Conservation (phyloP, 2,888 invertebrate genomes). For the Dryobotodes eremita region DNA sequence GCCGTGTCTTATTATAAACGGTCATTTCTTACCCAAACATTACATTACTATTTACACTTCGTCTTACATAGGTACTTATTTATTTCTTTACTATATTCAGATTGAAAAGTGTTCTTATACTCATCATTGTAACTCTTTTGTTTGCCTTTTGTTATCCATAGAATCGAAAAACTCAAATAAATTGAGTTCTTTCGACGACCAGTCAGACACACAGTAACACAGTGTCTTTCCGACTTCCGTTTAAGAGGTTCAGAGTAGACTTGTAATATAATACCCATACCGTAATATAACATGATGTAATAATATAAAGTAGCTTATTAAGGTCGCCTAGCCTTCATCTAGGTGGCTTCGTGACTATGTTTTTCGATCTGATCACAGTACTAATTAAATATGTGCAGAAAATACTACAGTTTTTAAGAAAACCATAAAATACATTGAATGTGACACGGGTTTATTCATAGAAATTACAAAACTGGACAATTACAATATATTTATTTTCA, state of each 20-base stretch:
- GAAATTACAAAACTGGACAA: neutral
- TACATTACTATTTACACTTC: neutral
- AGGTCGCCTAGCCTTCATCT: neutral
- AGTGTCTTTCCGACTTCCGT: neutral
- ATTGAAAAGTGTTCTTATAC: neutral
- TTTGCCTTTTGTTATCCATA: neutral
- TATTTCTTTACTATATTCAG: neutral
- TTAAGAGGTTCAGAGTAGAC: neutral
- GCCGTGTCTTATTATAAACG: neutral
- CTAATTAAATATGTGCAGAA: neutral
- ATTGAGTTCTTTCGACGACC: neutral
- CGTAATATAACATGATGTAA: neutral
- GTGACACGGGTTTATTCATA: neutral
- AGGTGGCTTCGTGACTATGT: neutral
- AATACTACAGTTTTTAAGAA: neutral
- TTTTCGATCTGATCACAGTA: neutral
- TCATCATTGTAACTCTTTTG: neutral
- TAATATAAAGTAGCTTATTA: neutral
- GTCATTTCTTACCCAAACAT: neutral
- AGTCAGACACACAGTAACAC: neutral
- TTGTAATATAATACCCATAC: neutral
- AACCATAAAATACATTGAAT: conserved; percentile 2
- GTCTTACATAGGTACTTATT: neutral
- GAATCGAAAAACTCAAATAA: neutral
- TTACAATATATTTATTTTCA: neutral